phyloP scores from a whole-genome alignment of 2,113 vertebrate genomes.

The Falco punctatus region DNA sequence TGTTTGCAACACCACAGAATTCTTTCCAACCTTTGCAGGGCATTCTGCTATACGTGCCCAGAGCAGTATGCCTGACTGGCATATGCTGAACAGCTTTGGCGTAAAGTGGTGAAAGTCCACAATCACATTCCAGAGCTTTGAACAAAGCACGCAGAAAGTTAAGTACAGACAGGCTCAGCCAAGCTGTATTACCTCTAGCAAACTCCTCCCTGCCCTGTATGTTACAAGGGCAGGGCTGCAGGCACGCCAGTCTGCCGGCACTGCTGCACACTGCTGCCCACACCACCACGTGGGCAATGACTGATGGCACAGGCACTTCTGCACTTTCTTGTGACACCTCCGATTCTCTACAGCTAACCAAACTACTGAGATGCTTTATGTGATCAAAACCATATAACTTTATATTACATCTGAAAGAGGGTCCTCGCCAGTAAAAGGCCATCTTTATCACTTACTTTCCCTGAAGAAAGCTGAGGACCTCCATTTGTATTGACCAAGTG shows the following conservation, averaged over 20 bases:
- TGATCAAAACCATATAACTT: accelerated
- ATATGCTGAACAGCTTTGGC: accelerated
- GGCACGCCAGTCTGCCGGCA: no score
- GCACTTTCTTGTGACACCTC: not conserved
- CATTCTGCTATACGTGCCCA: accelerated
- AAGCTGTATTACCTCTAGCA: not conserved
- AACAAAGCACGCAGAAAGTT: not conserved
- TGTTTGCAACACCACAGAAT: not conserved
- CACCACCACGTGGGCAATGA: accelerated
- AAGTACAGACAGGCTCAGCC: not conserved
- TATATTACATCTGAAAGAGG: not conserved
- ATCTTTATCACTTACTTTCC: not conserved
- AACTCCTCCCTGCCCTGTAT: not conserved
- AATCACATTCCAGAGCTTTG: not conserved
- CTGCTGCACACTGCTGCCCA: not conserved
- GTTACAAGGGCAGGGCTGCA: accelerated
- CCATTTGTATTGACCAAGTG: not conserved
- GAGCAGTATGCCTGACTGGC: not conserved
- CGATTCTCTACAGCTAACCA: not conserved
- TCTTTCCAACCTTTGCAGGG: not conserved
- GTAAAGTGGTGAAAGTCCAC: not conserved
- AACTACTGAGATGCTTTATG: not conserved
- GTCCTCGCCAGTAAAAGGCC: not conserved
- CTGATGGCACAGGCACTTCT: not conserved
- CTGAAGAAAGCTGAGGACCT: not conserved